Percentiles rank a stretch among this genome's conserved stretches.
These are phyloP conservation scores for Sipha maydis DNA, from an alignment of 2,888 invertebrate genomes.

Conservation along the genomic window DNA sequence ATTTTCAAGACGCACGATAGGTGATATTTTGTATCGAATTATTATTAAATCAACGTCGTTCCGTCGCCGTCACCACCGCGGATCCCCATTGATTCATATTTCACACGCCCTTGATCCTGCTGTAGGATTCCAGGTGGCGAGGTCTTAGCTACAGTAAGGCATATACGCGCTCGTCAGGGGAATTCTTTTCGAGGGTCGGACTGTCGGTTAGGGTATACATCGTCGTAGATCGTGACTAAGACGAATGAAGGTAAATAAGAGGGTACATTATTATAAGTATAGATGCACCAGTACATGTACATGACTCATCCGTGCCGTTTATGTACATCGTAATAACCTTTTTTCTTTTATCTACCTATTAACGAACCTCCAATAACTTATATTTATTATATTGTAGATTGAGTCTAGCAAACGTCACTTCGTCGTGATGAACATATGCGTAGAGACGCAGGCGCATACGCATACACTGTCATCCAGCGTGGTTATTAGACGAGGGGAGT, in stretches of 20 bases:
- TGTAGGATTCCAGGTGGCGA: background rate
- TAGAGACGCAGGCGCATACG: background rate
- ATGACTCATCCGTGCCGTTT: background rate
- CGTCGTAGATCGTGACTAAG: conserved; percentile 25
- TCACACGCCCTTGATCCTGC: conserved; percentile 6
- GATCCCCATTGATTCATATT: background rate
- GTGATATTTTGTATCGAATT: background rate
- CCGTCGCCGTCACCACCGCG: too few species aligned
- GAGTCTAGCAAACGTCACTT: background rate
- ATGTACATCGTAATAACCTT: background rate
- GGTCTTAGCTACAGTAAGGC: background rate
- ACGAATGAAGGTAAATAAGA: conserved; percentile 39
- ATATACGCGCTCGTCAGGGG: background rate
- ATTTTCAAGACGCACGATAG: too few species aligned
- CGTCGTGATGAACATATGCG: background rate
- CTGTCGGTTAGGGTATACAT: conserved; percentile 16
- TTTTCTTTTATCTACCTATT: background rate
- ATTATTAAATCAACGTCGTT: background rate
- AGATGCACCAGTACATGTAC: background rate
- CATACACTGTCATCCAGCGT: background rate
- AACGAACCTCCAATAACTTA: background rate
- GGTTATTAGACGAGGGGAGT: background rate
- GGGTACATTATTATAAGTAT: background rate
- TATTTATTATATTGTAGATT: background rate
- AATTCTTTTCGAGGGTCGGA: background rate